Evolutionary conservation across 2,113 vertebrate species (phyloP).

Genomic region (Aegotheles bennettii): DNA sequence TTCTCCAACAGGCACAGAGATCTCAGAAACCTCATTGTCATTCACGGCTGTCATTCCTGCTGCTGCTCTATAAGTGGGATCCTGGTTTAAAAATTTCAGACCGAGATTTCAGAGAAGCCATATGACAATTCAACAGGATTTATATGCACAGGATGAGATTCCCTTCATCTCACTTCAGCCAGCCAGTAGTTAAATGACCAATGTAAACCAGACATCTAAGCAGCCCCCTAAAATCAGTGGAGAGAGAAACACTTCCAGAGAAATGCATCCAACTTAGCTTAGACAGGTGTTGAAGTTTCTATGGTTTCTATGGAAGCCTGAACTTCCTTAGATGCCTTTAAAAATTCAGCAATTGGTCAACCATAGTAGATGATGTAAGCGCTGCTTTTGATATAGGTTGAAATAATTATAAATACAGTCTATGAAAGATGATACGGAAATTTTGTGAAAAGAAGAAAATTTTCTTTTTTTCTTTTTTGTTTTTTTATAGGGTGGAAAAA

Average conservation of each 20-base stretch:
- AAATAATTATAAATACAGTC: not conserved
- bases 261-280: not conserved
- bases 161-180: not conserved
- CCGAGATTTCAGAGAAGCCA: not conserved
- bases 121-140: not conserved
- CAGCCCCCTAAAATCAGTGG: not conserved
- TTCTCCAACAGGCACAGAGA: not conserved
- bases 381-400: not conserved
- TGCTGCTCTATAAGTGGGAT: not conserved
- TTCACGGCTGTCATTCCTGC: not conserved
- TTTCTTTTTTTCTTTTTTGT: not conserved
- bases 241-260: not conserved
- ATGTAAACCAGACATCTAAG: not conserved
- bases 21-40: not conserved
- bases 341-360: not conserved
- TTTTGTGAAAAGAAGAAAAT: not conserved
- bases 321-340: not conserved
- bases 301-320: not conserved
- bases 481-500: conserved; percentile 89
- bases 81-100: not conserved
- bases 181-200: not conserved
- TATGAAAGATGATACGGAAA: not conserved
- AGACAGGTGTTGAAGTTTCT: not conserved
- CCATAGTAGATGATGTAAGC: not conserved
- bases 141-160: not conserved